Base-by-base conservation (phyloP, 2,797 vertebrate genomes). In the Sparus aurata region DNA sequence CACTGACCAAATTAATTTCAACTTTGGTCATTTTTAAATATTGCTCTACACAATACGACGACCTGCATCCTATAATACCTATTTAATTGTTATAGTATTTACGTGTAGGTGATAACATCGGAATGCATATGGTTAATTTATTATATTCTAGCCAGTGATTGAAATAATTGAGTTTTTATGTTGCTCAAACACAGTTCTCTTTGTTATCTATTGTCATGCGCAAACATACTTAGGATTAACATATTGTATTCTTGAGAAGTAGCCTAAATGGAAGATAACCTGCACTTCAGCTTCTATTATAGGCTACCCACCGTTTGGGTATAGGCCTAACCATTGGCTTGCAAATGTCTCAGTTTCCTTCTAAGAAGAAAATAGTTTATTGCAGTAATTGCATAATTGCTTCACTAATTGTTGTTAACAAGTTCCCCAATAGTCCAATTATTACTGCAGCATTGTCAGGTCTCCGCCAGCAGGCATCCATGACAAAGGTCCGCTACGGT, bases 381-480 rank as follows among this genome's bases (percentile, higher is more conserved):
- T 96, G 95, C 91, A 88, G 96, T 95, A 95, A 96, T 95, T 93
- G 90, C 87, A 87, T 96, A 96, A 96, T 96, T 96, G 93, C 93
- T 92, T 89, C 92, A 94, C 95, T 96, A 96, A 96, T 96, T 96
- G 95, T 91, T 95, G 94, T 95, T 94, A 96, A 96, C 95, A 96
- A 94, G 92, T 91, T 80, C 79, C 88, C 87, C 85, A 95, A 94
- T 92, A 89, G 89, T 91, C 89, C 87, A 93, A 94, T 95, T 94
- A 94, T 95, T 94, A 87, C 90, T 67, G 88, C 85, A 82, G 86
- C 91, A 79, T 63, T 90, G 91, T 89, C 49, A 50, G 81, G 69
- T 64, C 85, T 79, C 91, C 82, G 86, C 84, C 85, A 85, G 85
- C 90, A 80, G 79, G 84, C 70, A 85, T 91, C 77, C 92, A 94